These are phyloP conservation scores for Agonopterix alstromeriana DNA, from an alignment of 2,888 invertebrate genomes.

Conservation along the genomic window DNA sequence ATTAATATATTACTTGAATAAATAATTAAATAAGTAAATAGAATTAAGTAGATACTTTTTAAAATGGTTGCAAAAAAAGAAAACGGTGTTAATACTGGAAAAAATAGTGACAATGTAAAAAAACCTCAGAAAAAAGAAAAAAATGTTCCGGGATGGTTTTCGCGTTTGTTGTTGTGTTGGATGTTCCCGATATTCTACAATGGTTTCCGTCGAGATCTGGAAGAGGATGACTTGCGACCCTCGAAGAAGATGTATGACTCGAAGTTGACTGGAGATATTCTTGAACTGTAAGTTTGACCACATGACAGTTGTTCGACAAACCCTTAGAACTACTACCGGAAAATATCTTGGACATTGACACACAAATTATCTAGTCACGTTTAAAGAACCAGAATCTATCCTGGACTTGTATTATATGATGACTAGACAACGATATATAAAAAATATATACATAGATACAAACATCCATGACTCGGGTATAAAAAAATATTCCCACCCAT, in stretches of 20 bases:
- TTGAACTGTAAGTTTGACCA: slow-evolving; percentile 75
- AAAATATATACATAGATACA: no score
- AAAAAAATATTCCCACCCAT: no score
- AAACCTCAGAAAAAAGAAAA: slow-evolving; percentile 25
- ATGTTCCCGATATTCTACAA: slow-evolving; percentile 85
- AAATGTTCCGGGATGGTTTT: slow-evolving; percentile 60
- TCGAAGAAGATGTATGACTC: slow-evolving; percentile 83
- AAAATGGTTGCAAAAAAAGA: slow-evolving; percentile 15
- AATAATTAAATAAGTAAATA: background rate
- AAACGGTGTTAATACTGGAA: slow-evolving; percentile 11
- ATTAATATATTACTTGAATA: no score
- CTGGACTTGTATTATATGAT: no score
- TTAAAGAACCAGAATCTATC: no score
- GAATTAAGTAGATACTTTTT: background rate
- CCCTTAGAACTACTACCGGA: no score
- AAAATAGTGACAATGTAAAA: slow-evolving; percentile 12
- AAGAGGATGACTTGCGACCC: slow-evolving; percentile 84
- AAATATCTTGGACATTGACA: no score
- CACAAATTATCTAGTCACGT: no score
- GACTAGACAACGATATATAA: no score
- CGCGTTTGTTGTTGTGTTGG: slow-evolving; percentile 83
- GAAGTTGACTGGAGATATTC: slow-evolving; percentile 78
- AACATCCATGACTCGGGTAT: no score
- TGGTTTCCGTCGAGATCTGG: slow-evolving; percentile 84
- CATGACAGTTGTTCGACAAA: background rate